Conservation (phyloP, 1,140 invertebrate genomes). For the Drosophila oshimai region DNA sequence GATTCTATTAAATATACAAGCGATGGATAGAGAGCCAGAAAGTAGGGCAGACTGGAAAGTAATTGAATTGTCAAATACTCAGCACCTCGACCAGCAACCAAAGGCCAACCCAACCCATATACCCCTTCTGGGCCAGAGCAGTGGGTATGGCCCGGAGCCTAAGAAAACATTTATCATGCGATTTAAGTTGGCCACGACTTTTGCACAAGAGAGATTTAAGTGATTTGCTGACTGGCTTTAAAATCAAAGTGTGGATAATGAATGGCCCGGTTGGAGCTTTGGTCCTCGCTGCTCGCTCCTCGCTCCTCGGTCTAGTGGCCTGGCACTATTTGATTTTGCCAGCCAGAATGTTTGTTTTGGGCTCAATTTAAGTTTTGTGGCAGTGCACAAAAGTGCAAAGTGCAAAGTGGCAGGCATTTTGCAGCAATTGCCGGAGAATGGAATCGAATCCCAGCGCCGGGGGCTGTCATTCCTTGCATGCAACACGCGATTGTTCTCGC, state of each 20-base stretch:
- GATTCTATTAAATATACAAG: slow-evolving; percentile 76
- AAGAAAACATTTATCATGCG: slow-evolving; percentile 76
- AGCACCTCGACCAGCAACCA: not conserved
- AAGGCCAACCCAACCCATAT: not conserved
- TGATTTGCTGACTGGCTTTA: slow-evolving; percentile 78
- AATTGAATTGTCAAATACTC: slow-evolving; percentile 48
- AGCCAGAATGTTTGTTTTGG: slow-evolving; percentile 59
- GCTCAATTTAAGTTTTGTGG: slow-evolving; percentile 73
- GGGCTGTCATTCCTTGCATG: slow-evolving; percentile 71
- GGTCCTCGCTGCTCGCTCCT: not conserved
- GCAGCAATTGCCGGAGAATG: slow-evolving; percentile 52
- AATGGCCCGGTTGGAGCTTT: slow-evolving; percentile 42
- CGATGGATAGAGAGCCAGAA: slow-evolving; percentile 34
- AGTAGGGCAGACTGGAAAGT: not conserved
- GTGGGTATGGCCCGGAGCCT: slow-evolving; percentile 23
- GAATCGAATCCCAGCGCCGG: slow-evolving; percentile 27
- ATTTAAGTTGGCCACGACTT: slow-evolving; percentile 77
- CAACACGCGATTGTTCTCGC: slow-evolving; percentile 56
- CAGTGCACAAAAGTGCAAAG: slow-evolving; percentile 58
- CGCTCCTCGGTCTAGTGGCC: slow-evolving; percentile 11
- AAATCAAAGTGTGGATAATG: slow-evolving; percentile 70
- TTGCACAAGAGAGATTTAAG: slow-evolving; percentile 74
- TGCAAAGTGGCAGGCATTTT: slow-evolving; percentile 73
- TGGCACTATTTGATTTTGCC: slow-evolving; percentile 61
- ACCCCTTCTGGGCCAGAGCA: not conserved